Evolutionary conservation across 2,113 vertebrate species (phyloP), one percentile per base, ranked within the genome.

Genomic region (Pomatorhinus ruficollis): DNA sequence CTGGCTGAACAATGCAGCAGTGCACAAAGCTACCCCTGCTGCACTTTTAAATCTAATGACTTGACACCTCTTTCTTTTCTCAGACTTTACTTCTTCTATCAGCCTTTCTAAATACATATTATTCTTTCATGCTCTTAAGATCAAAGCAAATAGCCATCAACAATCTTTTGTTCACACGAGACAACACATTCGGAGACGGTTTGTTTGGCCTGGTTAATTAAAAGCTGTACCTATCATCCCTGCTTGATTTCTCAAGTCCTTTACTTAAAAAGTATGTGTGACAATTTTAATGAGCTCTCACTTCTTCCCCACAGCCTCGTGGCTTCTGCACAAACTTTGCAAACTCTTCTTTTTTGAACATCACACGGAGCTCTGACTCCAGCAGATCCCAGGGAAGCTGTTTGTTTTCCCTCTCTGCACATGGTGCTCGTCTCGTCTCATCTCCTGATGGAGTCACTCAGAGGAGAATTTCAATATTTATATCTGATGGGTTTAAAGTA

Each of bases 161-260:
- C 70, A 94, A 79, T 93, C 87, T 95, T 97, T 87, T 96, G 90
- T 91, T 96, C 94, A 76, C 90, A 79, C 5, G 77, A 94, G 95
- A 80, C 94, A 91, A 95, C 81, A 74, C 59, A 15, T 52, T 47
- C 10, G 0, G 93, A 87, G 87, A 31, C 56, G 84, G 56, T 94
- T 96, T 97, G 93, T 94, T 97, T 96, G 92, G 88, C 90, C 93
- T 88, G 93, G 37, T 94, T 97, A 97, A 97, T 97, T 97, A 97
- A 96, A 97, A 95, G 87, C 85, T 66, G 42, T 11, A 95, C 52
- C 88, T 91, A 82, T 86, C 75, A 89, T 83, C 89, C 85, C 94
- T 78, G 94, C 93, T 87, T 90, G 91, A 93, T 96, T 97, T 97
- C 93, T 93, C 90, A 47, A 78, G 88, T 91, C 89, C 94, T 95